phyloP scores from a whole-genome alignment of 2,797 vertebrate genomes.

The Todus mexicanus region DNA sequence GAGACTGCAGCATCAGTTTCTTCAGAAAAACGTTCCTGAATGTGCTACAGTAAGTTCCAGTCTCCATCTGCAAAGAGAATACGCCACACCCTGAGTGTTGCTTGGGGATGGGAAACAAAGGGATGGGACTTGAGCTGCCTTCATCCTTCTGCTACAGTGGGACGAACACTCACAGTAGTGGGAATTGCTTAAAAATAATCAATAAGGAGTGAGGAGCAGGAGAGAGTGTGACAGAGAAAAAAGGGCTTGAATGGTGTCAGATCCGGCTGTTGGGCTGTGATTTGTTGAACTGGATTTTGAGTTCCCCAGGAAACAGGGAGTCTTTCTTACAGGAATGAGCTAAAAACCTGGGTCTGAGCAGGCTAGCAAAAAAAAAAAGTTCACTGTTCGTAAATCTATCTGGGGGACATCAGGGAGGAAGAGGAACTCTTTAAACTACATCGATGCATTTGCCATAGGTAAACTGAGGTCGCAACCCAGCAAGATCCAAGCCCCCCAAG shows the following conservation, averaged over 20 bases:
- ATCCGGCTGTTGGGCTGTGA: not conserved
- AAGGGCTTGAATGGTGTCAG: not conserved
- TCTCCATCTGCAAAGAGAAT: not conserved
- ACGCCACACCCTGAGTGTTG: too few relatives aligned
- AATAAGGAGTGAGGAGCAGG: not conserved
- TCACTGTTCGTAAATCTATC: not conserved
- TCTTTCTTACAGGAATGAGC: not conserved
- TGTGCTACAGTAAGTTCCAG: not conserved
- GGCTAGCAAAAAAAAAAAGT: not conserved
- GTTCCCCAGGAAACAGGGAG: not conserved
- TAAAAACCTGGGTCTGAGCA: not conserved
- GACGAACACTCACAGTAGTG: not conserved
- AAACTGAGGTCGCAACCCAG: not conserved
- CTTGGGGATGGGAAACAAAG: not conserved
- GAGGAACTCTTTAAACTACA: not conserved
- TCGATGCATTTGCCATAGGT: not conserved
- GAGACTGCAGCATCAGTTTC: not conserved
- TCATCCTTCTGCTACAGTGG: not conserved
- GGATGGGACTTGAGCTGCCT: not conserved
- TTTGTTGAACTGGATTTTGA: not conserved
- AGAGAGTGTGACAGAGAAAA: not conserved
- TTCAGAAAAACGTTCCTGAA: not conserved
- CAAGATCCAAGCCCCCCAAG: not conserved
- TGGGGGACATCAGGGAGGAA: not conserved
- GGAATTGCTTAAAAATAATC: not conserved